A percentile compares a stretch with the other conserved stretches of the same genome.
phyloP scores from a whole-genome alignment of 2,888 invertebrate species.

The Drosophila mettleri region DNA sequence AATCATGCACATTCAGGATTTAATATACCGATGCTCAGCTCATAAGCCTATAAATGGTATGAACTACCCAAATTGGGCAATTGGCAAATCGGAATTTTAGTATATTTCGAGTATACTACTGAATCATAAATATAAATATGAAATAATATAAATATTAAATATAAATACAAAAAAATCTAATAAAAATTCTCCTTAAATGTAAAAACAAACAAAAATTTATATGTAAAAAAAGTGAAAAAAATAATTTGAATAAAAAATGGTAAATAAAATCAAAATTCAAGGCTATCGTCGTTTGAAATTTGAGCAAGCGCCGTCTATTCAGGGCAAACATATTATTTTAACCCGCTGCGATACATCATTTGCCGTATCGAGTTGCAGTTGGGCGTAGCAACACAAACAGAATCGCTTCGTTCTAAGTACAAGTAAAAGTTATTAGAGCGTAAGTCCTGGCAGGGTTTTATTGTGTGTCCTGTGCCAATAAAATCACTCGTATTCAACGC shows the following conservation, averaged over 20 bases:
- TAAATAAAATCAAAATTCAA: constrained; percentile 1
- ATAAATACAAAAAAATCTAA: neutral
- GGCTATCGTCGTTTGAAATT: neutral
- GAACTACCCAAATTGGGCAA: too few relatives aligned
- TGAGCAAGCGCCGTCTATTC: neutral
- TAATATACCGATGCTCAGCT: too few relatives aligned
- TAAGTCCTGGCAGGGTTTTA: constrained; percentile 9
- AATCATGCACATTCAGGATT: too few relatives aligned
- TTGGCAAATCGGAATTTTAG: too few relatives aligned
- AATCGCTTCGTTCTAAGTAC: constrained; percentile 25
- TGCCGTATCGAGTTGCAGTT: constrained; percentile 36
- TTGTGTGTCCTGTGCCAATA: constrained; percentile 35
- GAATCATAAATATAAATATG: neutral
- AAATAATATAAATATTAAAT: too few relatives aligned
- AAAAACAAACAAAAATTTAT: neutral
- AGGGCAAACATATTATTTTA: constrained; percentile 6
- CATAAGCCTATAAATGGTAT: too few relatives aligned
- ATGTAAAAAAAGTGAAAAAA: neutral
- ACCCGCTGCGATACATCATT: constrained; percentile 5
- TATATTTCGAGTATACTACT: too few relatives aligned
- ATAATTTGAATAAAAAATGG: neutral
- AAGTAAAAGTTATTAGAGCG: constrained; percentile 29
- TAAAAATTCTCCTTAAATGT: neutral
- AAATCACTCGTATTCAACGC: constrained; percentile 43
- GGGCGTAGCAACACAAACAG: constrained; percentile 31